Evolutionary conservation across 2,797 vertebrate genomes (phyloP).

Genomic region (Gymnothorax reevesii): DNA sequence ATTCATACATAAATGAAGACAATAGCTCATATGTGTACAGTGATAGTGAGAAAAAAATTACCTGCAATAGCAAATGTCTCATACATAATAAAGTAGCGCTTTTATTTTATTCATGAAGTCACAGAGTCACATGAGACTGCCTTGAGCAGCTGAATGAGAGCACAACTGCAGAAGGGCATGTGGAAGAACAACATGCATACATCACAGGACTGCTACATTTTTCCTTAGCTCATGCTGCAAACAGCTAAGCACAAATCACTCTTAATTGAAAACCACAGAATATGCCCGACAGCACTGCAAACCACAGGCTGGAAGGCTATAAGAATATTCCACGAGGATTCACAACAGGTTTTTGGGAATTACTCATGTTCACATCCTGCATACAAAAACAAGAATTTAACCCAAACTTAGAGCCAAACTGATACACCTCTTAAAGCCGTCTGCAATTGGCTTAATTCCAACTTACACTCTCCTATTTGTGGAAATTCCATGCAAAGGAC

Average conservation of each 20-base stretch:
- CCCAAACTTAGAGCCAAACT: background rate
- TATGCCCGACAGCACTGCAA: background rate
- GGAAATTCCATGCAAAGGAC: background rate
- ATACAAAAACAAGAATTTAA: background rate
- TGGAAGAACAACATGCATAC: slow-evolving; percentile 26
- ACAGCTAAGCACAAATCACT: slow-evolving; percentile 16
- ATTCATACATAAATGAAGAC: slow-evolving; percentile 52
- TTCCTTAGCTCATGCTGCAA: background rate
- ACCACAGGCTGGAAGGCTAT: background rate
- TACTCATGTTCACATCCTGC: slow-evolving; percentile 3
- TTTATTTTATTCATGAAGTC: slow-evolving; percentile 59
- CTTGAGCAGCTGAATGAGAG: background rate
- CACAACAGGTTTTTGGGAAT: slow-evolving; percentile 26
- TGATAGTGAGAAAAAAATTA: slow-evolving; percentile 43
- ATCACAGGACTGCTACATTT: background rate
- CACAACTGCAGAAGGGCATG: background rate
- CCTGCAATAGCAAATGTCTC: slow-evolving; percentile 43
- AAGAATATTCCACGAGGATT: background rate
- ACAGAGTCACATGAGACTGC: slow-evolving; percentile 45
- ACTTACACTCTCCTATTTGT: background rate
- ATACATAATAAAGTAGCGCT: slow-evolving; percentile 57
- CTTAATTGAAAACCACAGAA: background rate
- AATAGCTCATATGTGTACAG: slow-evolving; percentile 42
- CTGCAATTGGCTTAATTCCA: slow-evolving; percentile 12
- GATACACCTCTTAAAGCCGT: background rate